Percentiles rank a stretch among this genome's conserved stretches.
Conservation (phyloP, 1,140 invertebrate species). For the Stenopsyche tienmushanensis region DNA sequence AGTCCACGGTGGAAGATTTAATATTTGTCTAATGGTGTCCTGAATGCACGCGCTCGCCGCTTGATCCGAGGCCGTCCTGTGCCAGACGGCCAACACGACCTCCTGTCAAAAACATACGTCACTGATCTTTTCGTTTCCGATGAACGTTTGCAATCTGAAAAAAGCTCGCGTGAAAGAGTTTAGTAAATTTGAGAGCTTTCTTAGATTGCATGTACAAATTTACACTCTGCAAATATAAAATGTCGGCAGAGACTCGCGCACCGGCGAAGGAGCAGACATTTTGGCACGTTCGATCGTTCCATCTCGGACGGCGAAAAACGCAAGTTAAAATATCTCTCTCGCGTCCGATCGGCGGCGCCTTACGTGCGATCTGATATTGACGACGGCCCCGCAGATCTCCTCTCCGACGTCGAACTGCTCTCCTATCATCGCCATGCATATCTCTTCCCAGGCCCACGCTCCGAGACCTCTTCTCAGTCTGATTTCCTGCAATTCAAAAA, state of each 20-base stretch:
- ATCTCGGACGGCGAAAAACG: too few species aligned
- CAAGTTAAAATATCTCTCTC: neutral
- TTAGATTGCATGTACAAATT: too few species aligned
- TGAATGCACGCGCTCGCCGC: conserved; percentile 86
- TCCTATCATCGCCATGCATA: conserved; percentile 95
- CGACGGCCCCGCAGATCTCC: conserved; percentile 97
- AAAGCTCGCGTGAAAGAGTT: too few species aligned
- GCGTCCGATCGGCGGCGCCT: neutral
- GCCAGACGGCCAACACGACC: conserved; percentile 98
- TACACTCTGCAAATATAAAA: too few species aligned
- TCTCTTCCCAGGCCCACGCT: conserved; percentile 96
- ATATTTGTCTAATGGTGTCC: conserved; percentile 89
- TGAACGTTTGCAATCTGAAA: too few species aligned
- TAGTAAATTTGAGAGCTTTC: too few species aligned
- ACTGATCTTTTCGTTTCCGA: too few species aligned
- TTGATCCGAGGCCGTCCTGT: conserved; percentile 88
- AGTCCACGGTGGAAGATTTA: conserved; percentile 90
- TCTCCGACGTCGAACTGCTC: conserved; percentile 99
- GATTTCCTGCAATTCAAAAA: conserved; percentile 59
- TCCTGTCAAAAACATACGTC: conserved; percentile 63
- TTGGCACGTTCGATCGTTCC: too few species aligned
- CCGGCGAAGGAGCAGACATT: too few species aligned
- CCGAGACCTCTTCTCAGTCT: conserved; percentile 92
- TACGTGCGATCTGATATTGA: conserved; percentile 91
- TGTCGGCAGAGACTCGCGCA: too few species aligned